Base-by-base conservation (phyloP, 1,140 invertebrate genomes). In the Eueides isabella region DNA sequence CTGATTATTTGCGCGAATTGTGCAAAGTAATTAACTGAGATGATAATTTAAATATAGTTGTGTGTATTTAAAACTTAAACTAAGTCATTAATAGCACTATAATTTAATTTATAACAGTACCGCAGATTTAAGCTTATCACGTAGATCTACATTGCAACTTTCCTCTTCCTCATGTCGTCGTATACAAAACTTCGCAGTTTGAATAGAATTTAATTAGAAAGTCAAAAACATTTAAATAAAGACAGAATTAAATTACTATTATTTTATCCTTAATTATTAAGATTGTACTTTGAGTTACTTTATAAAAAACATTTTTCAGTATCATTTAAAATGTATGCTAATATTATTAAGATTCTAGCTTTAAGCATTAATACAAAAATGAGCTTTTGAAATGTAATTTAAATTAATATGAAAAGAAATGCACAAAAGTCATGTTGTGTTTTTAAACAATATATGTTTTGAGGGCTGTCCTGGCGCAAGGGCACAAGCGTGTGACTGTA, bases 91-190 rank as follows among this genome's bases (percentile, higher is more conserved):
- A 55, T 26, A 55, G 19, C 48, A 9, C 7, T 55, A 23, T 2
- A 55, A 55, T 55, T 55, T 55, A 55, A 55, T 55, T 55, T 23
- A 55, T n/a, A n/a, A n/a, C n/a, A n/a, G n/a, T n/a, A n/a, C n/a
- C n/a, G n/a, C n/a, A 9, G 23, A 55, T 55, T 55, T 55, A 23
- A 55, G 11, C 19, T 55, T 55, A 55, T 55, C 48, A 23, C 9
- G 48, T 23, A 12, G 48, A 55, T 55, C 48, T 23, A 1, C 48
- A 26, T 55, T 26, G 23, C 11, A 55, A 55, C 19, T 55, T 55
- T 55, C 26, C 48, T 23, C 19, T 11, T 55, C 44, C 44, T 55
- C 44, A 26, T 55, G 44, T 55, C 44, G 44, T 48, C 44, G 44
- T n/a, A 16, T 26, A 26, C 19, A 12, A 23, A 55, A 55, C 19